A percentile compares a stretch with the other conserved stretches of the same genome.
These are phyloP conservation scores for Agriotes lineatus DNA, from an alignment of 2,888 invertebrate genomes.

Conservation along the genomic window DNA sequence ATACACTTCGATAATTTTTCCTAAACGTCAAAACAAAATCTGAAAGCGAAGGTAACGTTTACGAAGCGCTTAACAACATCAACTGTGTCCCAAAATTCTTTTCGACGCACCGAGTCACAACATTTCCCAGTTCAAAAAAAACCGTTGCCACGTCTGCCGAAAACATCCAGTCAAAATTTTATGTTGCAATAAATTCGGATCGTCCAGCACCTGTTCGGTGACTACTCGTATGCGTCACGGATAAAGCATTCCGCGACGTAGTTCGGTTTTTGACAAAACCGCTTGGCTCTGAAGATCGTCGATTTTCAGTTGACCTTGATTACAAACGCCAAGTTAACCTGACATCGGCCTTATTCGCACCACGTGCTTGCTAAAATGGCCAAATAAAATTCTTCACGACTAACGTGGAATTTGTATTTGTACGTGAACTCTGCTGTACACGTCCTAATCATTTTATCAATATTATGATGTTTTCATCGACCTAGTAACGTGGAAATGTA, in stretches of 20 bases:
- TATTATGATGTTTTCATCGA: conserved; percentile 29
- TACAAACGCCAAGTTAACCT: background rate
- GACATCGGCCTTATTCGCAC: conserved; percentile 18
- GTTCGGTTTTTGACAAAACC: too few relatives aligned
- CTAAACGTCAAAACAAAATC: background rate
- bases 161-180: conserved; percentile 6
- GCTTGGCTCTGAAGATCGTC: too few relatives aligned
- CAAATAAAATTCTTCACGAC: conserved; percentile 29
- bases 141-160: background rate
- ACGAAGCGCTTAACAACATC: background rate
- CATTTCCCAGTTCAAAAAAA: conserved; percentile 14
- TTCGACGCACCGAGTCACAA: background rate
- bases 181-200: conserved; percentile 13
- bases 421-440: conserved; percentile 19
- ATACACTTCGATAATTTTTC: too few relatives aligned
- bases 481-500: conserved; percentile 10
- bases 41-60: too few relatives aligned
- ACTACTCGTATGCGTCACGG: conserved; percentile 7
- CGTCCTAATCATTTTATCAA: conserved; percentile 27
- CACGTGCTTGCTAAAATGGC: conserved; percentile 32
- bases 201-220: conserved; percentile 14
- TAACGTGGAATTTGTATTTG: conserved; percentile 30
- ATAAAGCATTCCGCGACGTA: background rate
- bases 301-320: background rate
- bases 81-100: background rate